Evolutionary conservation across 2,113 vertebrate genomes (phyloP), one percentile per base, ranked within the genome.

Genomic region (Microcebus griseorufus): DNA sequence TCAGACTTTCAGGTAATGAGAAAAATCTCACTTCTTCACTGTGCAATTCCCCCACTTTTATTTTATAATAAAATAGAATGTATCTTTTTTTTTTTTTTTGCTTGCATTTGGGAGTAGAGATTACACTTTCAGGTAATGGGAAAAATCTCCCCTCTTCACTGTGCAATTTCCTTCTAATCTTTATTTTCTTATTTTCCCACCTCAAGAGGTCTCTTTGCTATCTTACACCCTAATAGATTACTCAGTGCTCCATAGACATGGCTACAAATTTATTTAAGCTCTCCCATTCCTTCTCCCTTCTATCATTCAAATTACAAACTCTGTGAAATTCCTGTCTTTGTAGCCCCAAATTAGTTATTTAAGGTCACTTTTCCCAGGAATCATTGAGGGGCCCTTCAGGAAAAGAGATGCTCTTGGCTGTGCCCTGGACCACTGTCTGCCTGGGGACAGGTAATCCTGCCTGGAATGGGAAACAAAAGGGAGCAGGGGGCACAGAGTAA

Each of bases 51-150:
- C 6, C 39, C 73, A 14, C 5, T 8, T 64, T 87, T 75, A 93
- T 88, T 95, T 95, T 75, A 69, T 64, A 88, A 75, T 75, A 88
- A 84, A 72, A 84, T 93, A 29, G 69, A 88, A 64, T 62, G 23
- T 29, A 8, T 87, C 39, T 80, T 75, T 88, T 53, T 42, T 42
- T 42, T 42, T 42, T 42, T 42, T 79, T 84, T 60, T 39, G 27
- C 72, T 81, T 89, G 34, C 39, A 86, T 93, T 65, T n/a, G 18
- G 37, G 29, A 92, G 32, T 69, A 70, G 87, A 92, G 70, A 80
- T 90, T 42, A 70, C 11, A 69, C 34, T 80, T 96, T 65, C 17
- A 37, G 32, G 72, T 39, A 79, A 86, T 64, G 7, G 16, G 58
- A 89, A 89, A 89, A 80, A 93, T 34, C 37, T 93, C 32, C n/a